These are phyloP conservation scores for Dallia pectoralis DNA, from an alignment of 2,797 vertebrate species.

Conservation along the genomic window DNA sequence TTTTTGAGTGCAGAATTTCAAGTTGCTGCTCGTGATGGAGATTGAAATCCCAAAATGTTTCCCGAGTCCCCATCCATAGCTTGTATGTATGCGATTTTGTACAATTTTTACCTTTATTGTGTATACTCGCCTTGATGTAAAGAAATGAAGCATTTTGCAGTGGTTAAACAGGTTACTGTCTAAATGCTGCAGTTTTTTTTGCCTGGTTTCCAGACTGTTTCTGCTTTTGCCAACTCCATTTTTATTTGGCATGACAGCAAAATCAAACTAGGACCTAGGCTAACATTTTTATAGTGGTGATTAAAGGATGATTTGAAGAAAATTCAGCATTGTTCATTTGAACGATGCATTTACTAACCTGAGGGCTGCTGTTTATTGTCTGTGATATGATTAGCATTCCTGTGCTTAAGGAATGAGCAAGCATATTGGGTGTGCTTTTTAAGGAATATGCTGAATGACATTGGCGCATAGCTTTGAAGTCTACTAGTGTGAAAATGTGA, in stretches of 20 bases:
- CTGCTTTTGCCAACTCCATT: not conserved
- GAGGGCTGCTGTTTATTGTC: conserved; percentile 39
- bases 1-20: not conserved
- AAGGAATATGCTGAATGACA: not conserved
- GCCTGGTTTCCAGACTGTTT: not conserved
- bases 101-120: conserved; percentile 41
- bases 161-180: conserved; percentile 46
- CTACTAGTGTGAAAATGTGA: conserved; percentile 35
- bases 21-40: not conserved
- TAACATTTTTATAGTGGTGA: conserved; percentile 55
- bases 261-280: not conserved
- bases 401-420: not conserved
- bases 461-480: not conserved
- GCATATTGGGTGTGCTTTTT: not conserved
- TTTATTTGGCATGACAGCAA: too few relatives aligned
- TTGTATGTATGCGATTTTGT: conserved; percentile 29
- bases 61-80: not conserved
- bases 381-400: conserved; percentile 19
- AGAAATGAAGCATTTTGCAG: conserved; percentile 41
- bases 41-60: too few relatives aligned
- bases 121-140: conserved; percentile 56
- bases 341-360: conserved; percentile 34
- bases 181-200: conserved; percentile 26
- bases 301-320: conserved; percentile 15
- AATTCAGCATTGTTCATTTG: conserved; percentile 11